A percentile compares a stretch with the other conserved stretches of the same genome.
phyloP scores from a whole-genome alignment of 2,888 invertebrate genomes.

The Cosmorhoe ocellata region DNA sequence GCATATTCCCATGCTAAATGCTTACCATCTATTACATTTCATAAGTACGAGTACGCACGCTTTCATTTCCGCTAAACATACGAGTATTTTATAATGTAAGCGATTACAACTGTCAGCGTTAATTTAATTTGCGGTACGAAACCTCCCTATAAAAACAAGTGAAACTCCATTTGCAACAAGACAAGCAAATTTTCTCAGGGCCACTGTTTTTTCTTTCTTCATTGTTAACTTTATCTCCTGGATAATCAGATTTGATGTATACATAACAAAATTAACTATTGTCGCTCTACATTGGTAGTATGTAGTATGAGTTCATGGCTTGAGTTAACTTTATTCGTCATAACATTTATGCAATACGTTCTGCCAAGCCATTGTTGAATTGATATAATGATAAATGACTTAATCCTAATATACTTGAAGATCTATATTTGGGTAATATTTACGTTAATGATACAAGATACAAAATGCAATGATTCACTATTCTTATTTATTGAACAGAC shows the following conservation, averaged over 20 bases:
- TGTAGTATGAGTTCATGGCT: too few relatives aligned
- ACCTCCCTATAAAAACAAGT: conserved; percentile 50
- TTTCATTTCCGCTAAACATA: conserved; percentile 34
- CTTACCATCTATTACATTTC: conserved; percentile 26
- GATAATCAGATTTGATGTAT: conserved; percentile 33
- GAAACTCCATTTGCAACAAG: conserved; percentile 55
- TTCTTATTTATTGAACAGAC: background rate
- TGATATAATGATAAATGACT: too few relatives aligned
- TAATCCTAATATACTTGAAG: too few relatives aligned
- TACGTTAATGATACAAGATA: too few relatives aligned
- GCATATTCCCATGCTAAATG: conserved; percentile 22
- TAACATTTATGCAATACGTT: too few relatives aligned
- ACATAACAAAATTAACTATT: conserved; percentile 18
- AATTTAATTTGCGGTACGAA: conserved; percentile 49
- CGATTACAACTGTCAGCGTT: conserved; percentile 38
- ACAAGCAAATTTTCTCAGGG: conserved; percentile 58
- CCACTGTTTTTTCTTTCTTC: conserved; percentile 46
- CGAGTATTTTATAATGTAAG: conserved; percentile 26
- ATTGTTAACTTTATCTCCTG: conserved; percentile 40
- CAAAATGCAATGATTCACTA: too few relatives aligned
- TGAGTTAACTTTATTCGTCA: too few relatives aligned
- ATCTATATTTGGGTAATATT: too few relatives aligned
- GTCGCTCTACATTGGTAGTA: conserved; percentile 6
- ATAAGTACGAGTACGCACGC: conserved; percentile 21
- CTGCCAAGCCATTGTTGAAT: too few relatives aligned